A percentile compares a stretch with the other conserved stretches of the same genome.
phyloP scores from a whole-genome alignment of 2,888 invertebrate species.

The Alentia gelatinosa region DNA sequence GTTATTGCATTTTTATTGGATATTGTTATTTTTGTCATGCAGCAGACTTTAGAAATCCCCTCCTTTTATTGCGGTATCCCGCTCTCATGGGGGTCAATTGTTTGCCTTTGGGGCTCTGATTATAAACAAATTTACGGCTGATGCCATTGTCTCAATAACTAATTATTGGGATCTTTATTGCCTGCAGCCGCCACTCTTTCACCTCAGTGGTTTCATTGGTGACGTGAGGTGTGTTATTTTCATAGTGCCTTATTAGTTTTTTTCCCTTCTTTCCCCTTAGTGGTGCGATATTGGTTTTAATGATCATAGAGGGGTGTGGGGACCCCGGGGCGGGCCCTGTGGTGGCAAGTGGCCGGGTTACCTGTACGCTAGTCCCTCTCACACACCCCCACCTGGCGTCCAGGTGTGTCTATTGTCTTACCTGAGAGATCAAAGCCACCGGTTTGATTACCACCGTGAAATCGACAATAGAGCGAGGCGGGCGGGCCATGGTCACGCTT shows the following conservation, averaged over 20 bases:
- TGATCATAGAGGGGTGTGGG: not conserved
- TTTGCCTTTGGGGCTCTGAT: not conserved
- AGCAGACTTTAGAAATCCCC: not conserved
- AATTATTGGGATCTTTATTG: not conserved
- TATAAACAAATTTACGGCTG: slow-evolving; percentile 4
- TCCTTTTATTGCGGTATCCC: not conserved
- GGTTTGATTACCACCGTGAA: slow-evolving; percentile 45
- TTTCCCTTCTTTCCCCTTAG: not conserved
- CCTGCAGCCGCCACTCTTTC: not conserved
- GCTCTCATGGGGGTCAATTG: not conserved
- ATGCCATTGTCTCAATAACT: not conserved
- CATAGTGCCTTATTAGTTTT: not conserved
- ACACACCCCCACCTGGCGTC: not conserved
- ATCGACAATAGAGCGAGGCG: not conserved
- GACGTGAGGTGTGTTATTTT: not conserved
- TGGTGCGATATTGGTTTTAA: slow-evolving; percentile 43
- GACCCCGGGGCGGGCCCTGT: not conserved
- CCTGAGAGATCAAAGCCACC: slow-evolving; percentile 45
- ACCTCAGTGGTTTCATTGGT: not conserved
- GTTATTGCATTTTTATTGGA: not conserved
- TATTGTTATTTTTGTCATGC: not conserved
- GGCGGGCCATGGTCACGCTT: not conserved
- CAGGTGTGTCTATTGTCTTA: slow-evolving; percentile 49
- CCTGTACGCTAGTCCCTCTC: not conserved
- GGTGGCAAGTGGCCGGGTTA: not conserved